A percentile compares a stretch with the other conserved stretches of the same genome.
Evolutionary conservation across 2,113 vertebrate species (phyloP).

Genomic region (Eonycteris spelaea): DNA sequence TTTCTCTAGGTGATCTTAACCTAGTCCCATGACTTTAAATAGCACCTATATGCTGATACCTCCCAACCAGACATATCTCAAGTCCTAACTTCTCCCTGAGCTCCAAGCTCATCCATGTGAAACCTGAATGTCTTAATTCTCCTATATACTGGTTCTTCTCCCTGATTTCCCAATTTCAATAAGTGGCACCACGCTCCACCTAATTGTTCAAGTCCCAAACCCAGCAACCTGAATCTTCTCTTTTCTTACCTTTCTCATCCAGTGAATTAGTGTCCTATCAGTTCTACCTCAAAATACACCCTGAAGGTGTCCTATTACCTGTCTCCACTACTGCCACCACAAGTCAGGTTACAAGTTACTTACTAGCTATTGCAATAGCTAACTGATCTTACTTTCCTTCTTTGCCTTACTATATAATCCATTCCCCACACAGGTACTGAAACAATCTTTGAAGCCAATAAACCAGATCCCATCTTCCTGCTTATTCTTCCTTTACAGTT

Average conservation of each 20-base stretch:
- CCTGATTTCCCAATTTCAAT: neutral
- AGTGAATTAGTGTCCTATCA: neutral
- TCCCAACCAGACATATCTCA: neutral
- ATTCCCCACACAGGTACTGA: neutral
- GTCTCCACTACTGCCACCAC: neutral
- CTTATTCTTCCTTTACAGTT: neutral
- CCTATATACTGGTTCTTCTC: neutral
- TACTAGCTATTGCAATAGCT: neutral
- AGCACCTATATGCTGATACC: neutral
- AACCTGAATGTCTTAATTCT: neutral
- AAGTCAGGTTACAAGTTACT: neutral
- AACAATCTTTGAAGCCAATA: neutral
- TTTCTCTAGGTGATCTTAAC: neutral
- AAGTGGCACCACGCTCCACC: neutral
- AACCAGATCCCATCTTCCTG: neutral
- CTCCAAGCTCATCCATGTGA: neutral
- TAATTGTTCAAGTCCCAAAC: neutral
- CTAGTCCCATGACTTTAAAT: neutral
- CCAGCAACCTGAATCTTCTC: neutral
- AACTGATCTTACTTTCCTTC: neutral
- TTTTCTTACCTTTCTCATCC: neutral
- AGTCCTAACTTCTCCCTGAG: neutral
- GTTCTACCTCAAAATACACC: neutral
- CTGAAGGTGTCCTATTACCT: neutral
- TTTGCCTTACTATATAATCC: neutral